These are phyloP conservation scores for Dynastes maya DNA, from an alignment of 2,888 invertebrate species.

Conservation along the genomic window DNA sequence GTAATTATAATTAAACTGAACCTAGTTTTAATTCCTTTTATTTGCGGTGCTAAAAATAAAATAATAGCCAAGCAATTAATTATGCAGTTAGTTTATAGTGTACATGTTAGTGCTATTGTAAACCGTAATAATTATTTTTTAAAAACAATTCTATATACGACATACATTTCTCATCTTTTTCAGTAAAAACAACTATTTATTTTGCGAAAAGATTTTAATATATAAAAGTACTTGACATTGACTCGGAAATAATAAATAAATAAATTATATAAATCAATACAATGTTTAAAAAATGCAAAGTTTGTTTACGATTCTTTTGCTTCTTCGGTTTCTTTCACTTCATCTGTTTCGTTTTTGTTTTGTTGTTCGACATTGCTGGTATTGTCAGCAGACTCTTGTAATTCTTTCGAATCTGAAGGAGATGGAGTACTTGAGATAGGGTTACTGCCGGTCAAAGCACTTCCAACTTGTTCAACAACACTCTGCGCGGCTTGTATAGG, in stretches of 20 bases:
- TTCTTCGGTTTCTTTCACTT: neutral
- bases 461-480: conserved; percentile 32
- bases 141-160: too few relatives aligned
- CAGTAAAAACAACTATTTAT: neutral
- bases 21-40: conserved; percentile 29
- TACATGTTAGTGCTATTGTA: too few relatives aligned
- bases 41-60: conserved; percentile 20
- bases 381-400: neutral
- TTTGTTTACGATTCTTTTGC: neutral
- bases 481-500: conserved; percentile 40
- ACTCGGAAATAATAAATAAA: conserved; percentile 8
- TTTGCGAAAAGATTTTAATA: neutral
- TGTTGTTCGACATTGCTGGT: neutral
- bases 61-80: neutral
- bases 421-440: neutral
- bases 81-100: neutral
- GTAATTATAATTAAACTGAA: conserved; percentile 26
- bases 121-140: too few relatives aligned
- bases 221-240: neutral
- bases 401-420: neutral
- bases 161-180: neutral
- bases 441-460: conserved; percentile 27
- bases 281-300: neutral
- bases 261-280: conserved; percentile 5
- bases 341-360: neutral